Evolutionary conservation across 1,140 invertebrate species (phyloP).

Genomic region (Probaryconus sp.): DNA sequence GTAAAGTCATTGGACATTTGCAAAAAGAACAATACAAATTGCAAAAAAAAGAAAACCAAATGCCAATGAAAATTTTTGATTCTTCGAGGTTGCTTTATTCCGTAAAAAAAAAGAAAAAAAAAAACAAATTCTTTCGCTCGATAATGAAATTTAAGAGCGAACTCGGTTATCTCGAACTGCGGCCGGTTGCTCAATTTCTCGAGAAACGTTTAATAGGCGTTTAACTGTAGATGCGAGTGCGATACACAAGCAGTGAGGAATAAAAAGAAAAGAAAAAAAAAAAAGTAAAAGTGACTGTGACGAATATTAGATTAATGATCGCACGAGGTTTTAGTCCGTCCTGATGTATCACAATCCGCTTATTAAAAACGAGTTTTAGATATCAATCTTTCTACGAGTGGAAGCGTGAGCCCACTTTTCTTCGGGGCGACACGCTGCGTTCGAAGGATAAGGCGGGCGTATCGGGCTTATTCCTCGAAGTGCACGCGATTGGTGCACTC

Average conservation of each 20-base stretch:
- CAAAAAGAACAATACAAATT: too few relatives aligned
- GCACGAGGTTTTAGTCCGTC: slow-evolving; percentile 38
- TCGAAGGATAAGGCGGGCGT: slow-evolving; percentile 56
- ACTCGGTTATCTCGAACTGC: too few relatives aligned
- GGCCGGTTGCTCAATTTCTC: too few relatives aligned
- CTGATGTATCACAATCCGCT: slow-evolving; percentile 48
- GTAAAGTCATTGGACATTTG: too few relatives aligned
- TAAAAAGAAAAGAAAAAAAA: too few relatives aligned
- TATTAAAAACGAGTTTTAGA: slow-evolving; percentile 60
- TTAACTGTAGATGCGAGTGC: slow-evolving; percentile 22
- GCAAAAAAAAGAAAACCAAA: too few relatives aligned
- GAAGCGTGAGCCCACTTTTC: slow-evolving; percentile 55
- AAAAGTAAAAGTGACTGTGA: slow-evolving; percentile 39
- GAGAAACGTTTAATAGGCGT: slow-evolving; percentile 27
- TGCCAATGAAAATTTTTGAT: too few relatives aligned
- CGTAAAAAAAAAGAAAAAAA: too few relatives aligned
- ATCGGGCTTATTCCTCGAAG: slow-evolving; percentile 29
- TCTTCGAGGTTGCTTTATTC: too few relatives aligned
- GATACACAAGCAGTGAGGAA: slow-evolving; percentile 12
- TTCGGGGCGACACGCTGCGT: slow-evolving; percentile 48
- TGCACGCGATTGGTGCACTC: slow-evolving; percentile 42
- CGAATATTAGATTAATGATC: slow-evolving; percentile 49
- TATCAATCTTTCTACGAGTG: slow-evolving; percentile 52
- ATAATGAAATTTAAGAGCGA: too few relatives aligned
- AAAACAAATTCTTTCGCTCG: too few relatives aligned